A percentile compares a stretch with the other conserved stretches of the same genome.
Conservation (phyloP, 2,888 invertebrate species). For the Habroteleia sp. region DNA sequence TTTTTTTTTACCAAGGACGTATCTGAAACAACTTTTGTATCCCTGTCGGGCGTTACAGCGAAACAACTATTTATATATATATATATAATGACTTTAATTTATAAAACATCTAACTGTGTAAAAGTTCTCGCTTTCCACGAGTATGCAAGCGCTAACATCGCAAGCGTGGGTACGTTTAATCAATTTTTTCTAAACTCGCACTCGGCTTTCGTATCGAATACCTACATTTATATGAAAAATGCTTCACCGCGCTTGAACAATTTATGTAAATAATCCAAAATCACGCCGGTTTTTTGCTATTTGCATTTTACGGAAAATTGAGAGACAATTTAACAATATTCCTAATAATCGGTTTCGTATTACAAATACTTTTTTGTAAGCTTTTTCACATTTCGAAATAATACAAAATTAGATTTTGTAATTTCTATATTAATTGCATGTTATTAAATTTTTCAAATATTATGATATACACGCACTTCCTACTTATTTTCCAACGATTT, state of each 20-base stretch:
- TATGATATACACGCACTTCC: no score
- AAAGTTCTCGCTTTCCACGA: constrained; percentile 73
- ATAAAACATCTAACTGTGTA: constrained; percentile 70
- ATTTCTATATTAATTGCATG: no score
- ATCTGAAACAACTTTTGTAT: constrained; percentile 42
- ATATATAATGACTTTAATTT: constrained; percentile 70
- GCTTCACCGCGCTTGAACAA: constrained; percentile 2
- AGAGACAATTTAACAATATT: background rate
- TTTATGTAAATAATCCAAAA: constrained; percentile 36
- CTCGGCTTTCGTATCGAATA: constrained; percentile 26
- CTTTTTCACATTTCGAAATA: no score
- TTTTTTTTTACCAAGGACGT: constrained; percentile 34
- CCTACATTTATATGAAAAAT: constrained; percentile 20
- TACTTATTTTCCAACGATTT: no score
- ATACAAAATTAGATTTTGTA: no score
- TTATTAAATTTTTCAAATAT: no score
- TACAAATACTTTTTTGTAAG: no score
- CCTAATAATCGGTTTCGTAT: background rate
- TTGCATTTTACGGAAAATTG: background rate
- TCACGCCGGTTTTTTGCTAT: constrained; percentile 2
- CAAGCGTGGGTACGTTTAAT: constrained; percentile 57
- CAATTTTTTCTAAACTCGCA: constrained; percentile 47
- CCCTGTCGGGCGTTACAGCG: constrained; percentile 33
- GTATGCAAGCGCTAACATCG: constrained; percentile 57
- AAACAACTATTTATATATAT: no score